Base-by-base conservation (phyloP, 2,113 vertebrate species). In the Tapirus terrestris region DNA sequence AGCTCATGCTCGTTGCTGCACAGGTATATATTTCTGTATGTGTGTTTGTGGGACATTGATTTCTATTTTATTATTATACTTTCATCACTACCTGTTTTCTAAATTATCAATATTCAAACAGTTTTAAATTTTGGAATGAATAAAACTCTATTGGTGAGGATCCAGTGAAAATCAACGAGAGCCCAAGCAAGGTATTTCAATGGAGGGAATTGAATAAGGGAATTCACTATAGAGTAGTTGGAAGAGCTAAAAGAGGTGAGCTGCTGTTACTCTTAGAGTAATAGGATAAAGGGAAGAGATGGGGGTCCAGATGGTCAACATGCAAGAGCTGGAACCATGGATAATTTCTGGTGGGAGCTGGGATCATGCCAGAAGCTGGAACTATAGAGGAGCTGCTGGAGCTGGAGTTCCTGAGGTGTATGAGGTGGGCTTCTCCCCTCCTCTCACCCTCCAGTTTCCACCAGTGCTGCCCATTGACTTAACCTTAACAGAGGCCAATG, bases 91-190 rank as follows among this genome's bases (percentile, higher is more conserved):
- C 13, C 58, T 67, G 16, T 53, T 86, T 79, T 80, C 39, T 65
- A 77, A 58, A 53, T 91, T 7, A 33, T 89, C n/a, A 48, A 39
- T 70, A 23, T 45, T 70, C 11, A 27, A 85, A 31, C 2, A 5
- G 56, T 87, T 70, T 58, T 11, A 86, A 68, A 85, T 45, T 93
- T 90, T 17, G 45, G 36, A 73, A 70, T 90, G 11, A 87, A 43
- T 12, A 58, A 10, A 43, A n/a, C 3, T 83, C 9, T 79, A n/a
- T 27, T 25, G 13, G 9, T 18, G 51, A 63, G 25, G 3, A 36
- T 81, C 33, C 77, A 60, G 14, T 70, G 48, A 88, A 36, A 85
- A 67, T 51, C 53, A 33, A 61, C 56, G 51, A n/a, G 2, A 83
- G 17, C 21, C 14, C 5, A 29, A 29, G 20, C 33, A 18, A 65